Base-by-base conservation (phyloP, 2,888 invertebrate species). In the Platycnemis pennipes region DNA sequence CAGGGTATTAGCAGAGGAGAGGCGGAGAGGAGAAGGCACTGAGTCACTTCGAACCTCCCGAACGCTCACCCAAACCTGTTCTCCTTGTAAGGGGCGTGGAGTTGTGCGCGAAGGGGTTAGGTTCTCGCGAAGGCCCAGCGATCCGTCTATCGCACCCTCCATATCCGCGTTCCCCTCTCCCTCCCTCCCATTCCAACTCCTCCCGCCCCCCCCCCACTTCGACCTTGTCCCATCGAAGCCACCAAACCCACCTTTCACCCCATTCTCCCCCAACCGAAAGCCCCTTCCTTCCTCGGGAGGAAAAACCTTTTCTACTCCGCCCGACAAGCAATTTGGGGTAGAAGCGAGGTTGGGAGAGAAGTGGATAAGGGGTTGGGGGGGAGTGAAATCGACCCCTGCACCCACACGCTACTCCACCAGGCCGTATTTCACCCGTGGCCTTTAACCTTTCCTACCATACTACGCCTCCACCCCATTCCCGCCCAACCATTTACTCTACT, bases 201-300 rank as follows among this genome's bases (percentile, higher is more conserved):
- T 19, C n/a, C n/a, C n/a, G n/a, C n/a, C n/a, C n/a, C n/a, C n/a
- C n/a, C n/a, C n/a, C n/a, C n/a, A n/a, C n/a, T 19, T 49, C 49
- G 49, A 77, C 26, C 77, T 77, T 77, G 77, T 77, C 77, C 13
- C 77, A 77, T 77, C 37, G 77, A 77, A 77, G 37, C 37, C 77
- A 77, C 31, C 37, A 13, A 77, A 26, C 37, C 77, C 77, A 37
- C 77, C 31, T 77, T 37, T 37, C 37, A 13, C 11, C 77, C 11
- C 77, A 31, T 77, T 31, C 31, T 22, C 22, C 19, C 31, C 13
- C n/a, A 69, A n/a, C 2, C 63, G 2, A 5, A 26, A 63, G n/a
- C 63, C 8, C 63, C n/a, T 63, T n/a, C 53, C 53, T 53, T 53
- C 7, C 63, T 2, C 26, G 63, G 63, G 26, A 63, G 26, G 63